phyloP scores from a whole-genome alignment of 35 echinoderm and acorn worm species.

The Patiria miniata region DNA sequence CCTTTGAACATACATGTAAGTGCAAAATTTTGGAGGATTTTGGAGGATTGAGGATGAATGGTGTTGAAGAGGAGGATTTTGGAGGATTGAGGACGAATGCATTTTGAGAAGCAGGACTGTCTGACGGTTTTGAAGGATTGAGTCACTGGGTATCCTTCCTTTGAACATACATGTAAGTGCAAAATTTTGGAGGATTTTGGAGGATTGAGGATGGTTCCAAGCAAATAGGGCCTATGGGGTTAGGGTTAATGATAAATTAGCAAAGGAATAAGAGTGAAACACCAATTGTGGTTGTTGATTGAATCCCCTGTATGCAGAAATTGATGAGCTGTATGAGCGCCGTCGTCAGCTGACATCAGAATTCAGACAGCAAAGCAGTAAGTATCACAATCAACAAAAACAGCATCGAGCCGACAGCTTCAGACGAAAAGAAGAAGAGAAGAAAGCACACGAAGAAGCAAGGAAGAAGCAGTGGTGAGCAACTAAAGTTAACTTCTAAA shows the following conservation, averaged over 20 bases:
- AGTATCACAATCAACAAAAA: constrained; percentile 53
- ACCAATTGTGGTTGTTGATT: not conserved
- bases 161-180: no score
- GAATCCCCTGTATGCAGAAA: constrained; percentile 47
- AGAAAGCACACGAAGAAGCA: constrained; percentile 42
- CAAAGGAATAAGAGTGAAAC: not conserved
- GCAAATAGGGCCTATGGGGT: no score
- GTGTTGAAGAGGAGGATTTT: no score
- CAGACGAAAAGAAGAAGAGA: constrained; percentile 55
- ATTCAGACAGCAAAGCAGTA: constrained; percentile 44
- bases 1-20: no score
- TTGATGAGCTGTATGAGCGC: constrained; percentile 64
- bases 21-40: no score
- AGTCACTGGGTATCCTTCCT: no score
- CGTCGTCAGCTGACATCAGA: constrained; percentile 51
- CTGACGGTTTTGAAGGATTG: no score
- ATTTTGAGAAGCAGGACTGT: no score
- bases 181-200: no score
- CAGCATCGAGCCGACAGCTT: constrained; percentile 44
- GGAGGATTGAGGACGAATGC: no score
- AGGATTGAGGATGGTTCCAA: no score
- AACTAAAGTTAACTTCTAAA: not conserved
- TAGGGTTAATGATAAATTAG: not conserved
- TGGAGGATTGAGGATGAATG: no score
- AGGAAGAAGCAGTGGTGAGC: constrained; percentile 57